phyloP scores from a whole-genome alignment of 1,140 invertebrate species.

The Tenebrio molitor region DNA sequence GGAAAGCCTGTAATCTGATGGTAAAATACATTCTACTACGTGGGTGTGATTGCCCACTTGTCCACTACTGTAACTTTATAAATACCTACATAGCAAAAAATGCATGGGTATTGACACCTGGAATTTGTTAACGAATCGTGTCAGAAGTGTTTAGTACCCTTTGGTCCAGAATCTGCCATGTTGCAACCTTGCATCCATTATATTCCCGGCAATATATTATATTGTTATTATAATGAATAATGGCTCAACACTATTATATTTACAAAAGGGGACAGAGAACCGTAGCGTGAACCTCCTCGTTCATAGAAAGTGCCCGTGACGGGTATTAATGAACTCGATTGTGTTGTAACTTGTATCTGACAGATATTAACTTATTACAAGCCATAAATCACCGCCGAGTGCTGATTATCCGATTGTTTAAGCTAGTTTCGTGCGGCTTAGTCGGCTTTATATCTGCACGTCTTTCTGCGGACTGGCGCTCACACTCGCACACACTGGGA shows the following conservation, averaged over 20 bases:
- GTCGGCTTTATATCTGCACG: constrained; percentile 15
- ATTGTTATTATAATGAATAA: constrained; percentile 47
- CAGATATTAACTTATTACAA: constrained; percentile 60
- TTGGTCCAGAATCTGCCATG: constrained; percentile 1
- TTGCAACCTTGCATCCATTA: constrained; percentile 8
- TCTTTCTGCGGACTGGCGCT: constrained; percentile 23
- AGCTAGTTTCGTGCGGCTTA: constrained; percentile 47
- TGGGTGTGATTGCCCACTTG: too few species aligned
- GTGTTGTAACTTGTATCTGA: constrained; percentile 57
- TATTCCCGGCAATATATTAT: constrained; percentile 29
- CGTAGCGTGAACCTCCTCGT: constrained; percentile 39
- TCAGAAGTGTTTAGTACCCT: too few species aligned
- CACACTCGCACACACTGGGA: constrained; percentile 17
- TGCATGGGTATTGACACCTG: too few species aligned
- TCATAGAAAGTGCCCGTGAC: constrained; percentile 55
- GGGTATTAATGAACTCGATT: constrained; percentile 58
- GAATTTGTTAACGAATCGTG: too few species aligned
- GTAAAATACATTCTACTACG: too few species aligned
- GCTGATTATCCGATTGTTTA: constrained; percentile 59
- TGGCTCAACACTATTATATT: constrained; percentile 44
- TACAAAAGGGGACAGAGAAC: constrained; percentile 44
- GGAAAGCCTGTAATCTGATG: too few species aligned
- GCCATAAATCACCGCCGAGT: constrained; percentile 57
- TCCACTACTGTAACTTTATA: too few species aligned
- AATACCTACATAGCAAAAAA: too few species aligned